These are phyloP conservation scores for Nasonia giraulti DNA, from an alignment of 1,140 invertebrate species.

Conservation along the genomic window DNA sequence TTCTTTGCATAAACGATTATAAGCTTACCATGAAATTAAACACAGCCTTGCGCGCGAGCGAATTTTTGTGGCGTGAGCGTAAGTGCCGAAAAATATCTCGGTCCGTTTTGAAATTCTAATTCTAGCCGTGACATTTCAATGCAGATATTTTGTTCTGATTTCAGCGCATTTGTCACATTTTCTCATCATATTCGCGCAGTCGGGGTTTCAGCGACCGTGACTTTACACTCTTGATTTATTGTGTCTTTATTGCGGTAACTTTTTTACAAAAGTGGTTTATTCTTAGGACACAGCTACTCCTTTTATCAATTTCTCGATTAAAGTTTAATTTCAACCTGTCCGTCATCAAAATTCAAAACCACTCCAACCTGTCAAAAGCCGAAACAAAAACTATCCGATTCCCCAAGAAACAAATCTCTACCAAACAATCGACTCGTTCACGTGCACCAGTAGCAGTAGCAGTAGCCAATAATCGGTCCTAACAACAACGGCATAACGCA, in stretches of 20 bases:
- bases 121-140: neutral
- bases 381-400: slow-evolving; percentile 4
- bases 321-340: too few species aligned
- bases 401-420: neutral
- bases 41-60: neutral
- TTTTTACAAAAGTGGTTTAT: neutral
- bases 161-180: too few species aligned
- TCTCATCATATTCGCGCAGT: too few species aligned
- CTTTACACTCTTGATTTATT: too few species aligned
- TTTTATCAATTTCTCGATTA: neutral
- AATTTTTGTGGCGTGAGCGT: neutral
- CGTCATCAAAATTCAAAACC: neutral
- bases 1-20: neutral
- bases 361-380: neutral
- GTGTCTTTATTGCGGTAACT: too few species aligned
- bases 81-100: neutral
- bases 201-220: too few species aligned
- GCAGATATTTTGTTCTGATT: neutral
- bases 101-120: slow-evolving; percentile 10
- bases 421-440: slow-evolving; percentile 41
- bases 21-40: neutral
- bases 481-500: slow-evolving; percentile 47
- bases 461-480: neutral
- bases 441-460: slow-evolving; percentile 53
- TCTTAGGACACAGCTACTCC: neutral